Base-by-base conservation (phyloP, 2,113 vertebrate genomes). In the Dolichallabes microphthalmus region DNA sequence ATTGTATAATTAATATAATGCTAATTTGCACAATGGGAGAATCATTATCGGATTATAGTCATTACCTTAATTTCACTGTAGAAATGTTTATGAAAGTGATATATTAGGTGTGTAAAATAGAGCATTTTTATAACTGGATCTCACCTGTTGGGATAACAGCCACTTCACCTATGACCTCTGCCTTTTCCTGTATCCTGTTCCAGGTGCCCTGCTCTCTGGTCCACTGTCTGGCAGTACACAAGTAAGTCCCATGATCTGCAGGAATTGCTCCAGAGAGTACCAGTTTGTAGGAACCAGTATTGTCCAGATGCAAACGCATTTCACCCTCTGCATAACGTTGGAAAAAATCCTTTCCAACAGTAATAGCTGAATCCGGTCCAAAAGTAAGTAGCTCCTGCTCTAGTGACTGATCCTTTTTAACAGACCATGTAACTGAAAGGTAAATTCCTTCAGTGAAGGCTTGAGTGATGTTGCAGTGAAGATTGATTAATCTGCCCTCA, bases 101-200 rank as follows among this genome's bases (percentile, higher is more conserved):
- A 45, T 45, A 45, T 45, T 1, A 8, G 7, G 7, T 45, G 45
- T 45, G 1, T 45, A 8, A 45, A 45, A 45, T 45, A 22, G 66
- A 82, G 19, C 10, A 27, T 75, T 57, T 66, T 32, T 50, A 10
- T 61, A 14, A 76, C 57, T 53, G n/a, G 35, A 68, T 25, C 95
- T 95, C 90, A 98, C 98, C 95, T 86, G 96, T 96, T 0, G 92
- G 94, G 25, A 94, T 96, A 19, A 99, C 93, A 0, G 92, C 78
- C 71, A 99, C 94, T 0, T 87, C 89, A 25, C 95, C 96, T 81
- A 98, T 94, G 57, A 96, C 95, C 68, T 93, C 94, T 0, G 64
- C 91, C 82, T 95, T 97, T 90, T 96, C 95, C 80, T 97, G 96
- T 52, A 99, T 97, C 87, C 94, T 95, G 25, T 95, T 94, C 97